Percentiles rank a stretch among this genome's conserved stretches.
Evolutionary conservation across 2,797 vertebrate species (phyloP).

Genomic region (Dryobates pubescens): DNA sequence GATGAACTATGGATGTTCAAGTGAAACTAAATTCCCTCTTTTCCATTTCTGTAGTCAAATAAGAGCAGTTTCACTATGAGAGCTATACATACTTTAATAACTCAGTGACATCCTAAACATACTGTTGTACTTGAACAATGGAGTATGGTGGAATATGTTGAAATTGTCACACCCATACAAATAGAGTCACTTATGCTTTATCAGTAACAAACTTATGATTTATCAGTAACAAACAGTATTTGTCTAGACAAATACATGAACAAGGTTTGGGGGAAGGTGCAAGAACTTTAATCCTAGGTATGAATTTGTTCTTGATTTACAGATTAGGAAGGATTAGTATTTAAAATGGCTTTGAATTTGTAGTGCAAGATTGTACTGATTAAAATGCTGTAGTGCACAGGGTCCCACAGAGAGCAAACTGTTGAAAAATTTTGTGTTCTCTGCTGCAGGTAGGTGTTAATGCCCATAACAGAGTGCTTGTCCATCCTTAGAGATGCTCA

Average conservation of each 20-base stretch:
- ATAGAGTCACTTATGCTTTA: neutral
- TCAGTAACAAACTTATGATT: neutral
- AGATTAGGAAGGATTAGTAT: neutral
- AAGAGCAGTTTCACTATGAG: neutral
- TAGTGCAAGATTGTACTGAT: neutral
- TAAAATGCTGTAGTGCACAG: neutral
- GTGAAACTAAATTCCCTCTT: neutral
- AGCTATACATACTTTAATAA: neutral
- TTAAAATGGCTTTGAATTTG: neutral
- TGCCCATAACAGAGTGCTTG: neutral
- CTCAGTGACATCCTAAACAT: neutral
- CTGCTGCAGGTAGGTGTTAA: neutral
- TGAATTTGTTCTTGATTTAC: neutral
- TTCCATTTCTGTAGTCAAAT: neutral
- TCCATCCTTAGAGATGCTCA: neutral
- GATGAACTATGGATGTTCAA: neutral
- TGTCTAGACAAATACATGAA: neutral
- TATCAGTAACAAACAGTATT: neutral
- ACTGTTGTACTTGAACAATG: neutral
- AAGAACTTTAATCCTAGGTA: neutral
- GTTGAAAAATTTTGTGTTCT: neutral
- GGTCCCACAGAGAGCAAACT: neutral
- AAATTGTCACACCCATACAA: accelerated
- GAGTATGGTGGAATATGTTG: neutral
- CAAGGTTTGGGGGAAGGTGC: too few relatives aligned